Conservation (phyloP, 2,113 vertebrate genomes). For the Brevimyrus niger region DNA sequence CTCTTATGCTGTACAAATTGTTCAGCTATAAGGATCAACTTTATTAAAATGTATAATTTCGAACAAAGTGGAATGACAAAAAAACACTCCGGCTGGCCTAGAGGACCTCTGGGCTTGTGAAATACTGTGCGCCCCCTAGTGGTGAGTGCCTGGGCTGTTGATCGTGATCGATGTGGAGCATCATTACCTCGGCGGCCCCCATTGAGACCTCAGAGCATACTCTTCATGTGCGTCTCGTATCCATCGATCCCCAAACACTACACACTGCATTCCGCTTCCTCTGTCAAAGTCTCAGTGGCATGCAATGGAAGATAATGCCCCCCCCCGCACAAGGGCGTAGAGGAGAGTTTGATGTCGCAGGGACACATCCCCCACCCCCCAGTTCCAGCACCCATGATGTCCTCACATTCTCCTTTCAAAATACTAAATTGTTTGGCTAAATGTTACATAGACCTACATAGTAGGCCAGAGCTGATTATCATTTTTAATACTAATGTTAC, state of each 20-base stretch:
- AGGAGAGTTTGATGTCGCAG: not conserved
- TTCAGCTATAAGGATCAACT: not conserved
- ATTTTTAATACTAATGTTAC: not conserved
- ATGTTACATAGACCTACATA: not conserved
- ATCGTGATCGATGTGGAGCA: not conserved
- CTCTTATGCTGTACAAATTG: not conserved
- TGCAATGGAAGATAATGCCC: not conserved
- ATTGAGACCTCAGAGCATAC: not conserved
- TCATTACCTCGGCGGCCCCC: not conserved
- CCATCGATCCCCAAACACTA: not conserved
- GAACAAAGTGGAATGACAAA: not conserved
- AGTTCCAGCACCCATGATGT: not conserved
- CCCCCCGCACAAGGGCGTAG: not conserved
- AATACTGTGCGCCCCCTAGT: not conserved
- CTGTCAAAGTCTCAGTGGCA: not conserved
- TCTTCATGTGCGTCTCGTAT: not conserved
- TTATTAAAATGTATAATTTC: not conserved
- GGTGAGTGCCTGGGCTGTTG: not conserved
- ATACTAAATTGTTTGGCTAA: not conserved
- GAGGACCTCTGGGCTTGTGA: not conserved
- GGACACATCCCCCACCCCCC: not conserved
- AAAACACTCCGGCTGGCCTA: not conserved
- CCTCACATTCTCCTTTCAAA: not conserved
- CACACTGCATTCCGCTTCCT: not conserved
- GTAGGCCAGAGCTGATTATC: not conserved